These are phyloP conservation scores for Silvanus unidentatus DNA, from an alignment of 2,888 invertebrate genomes.

Conservation along the genomic window DNA sequence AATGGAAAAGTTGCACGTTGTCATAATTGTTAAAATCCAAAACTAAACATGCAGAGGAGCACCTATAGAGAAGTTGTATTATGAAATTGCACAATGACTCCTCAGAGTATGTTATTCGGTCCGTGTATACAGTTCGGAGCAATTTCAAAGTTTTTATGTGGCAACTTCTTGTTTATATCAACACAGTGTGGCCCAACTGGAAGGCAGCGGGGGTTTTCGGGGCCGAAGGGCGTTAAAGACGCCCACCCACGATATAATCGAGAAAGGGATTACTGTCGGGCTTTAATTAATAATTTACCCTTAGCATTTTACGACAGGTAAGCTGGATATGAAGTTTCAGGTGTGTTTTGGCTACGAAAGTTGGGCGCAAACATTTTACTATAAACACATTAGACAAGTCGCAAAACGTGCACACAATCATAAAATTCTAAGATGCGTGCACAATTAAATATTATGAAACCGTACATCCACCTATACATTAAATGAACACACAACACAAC, in stretches of 20 bases:
- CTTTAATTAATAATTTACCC: conserved; percentile 27
- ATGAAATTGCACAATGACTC: conserved; percentile 1
- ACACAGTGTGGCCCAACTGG: conserved; percentile 8
- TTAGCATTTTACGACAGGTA: conserved; percentile 22
- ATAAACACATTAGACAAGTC: conserved; percentile 13
- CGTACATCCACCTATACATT: too few relatives aligned
- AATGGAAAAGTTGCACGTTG: too few relatives aligned
- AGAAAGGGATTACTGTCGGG: conserved; percentile 22
- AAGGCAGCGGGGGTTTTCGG: neutral
- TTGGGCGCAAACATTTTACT: conserved; percentile 6
- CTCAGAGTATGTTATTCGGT: conserved; percentile 7
- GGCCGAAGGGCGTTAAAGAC: too few relatives aligned
- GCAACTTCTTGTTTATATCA: conserved; percentile 30
- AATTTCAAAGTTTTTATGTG: conserved; percentile 33
- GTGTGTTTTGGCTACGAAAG: conserved; percentile 13
- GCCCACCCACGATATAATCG: conserved; percentile 16
- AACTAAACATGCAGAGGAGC: too few relatives aligned
- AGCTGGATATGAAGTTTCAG: conserved; percentile 20
- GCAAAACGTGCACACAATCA: conserved; percentile 5
- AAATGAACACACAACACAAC: too few relatives aligned
- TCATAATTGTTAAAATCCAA: too few relatives aligned
- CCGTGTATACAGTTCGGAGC: conserved; percentile 17
- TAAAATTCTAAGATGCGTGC: too few relatives aligned
- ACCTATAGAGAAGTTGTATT: too few relatives aligned
- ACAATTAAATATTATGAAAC: too few relatives aligned